Base-by-base conservation (phyloP, 2,113 vertebrate species). In the Charina bottae region DNA sequence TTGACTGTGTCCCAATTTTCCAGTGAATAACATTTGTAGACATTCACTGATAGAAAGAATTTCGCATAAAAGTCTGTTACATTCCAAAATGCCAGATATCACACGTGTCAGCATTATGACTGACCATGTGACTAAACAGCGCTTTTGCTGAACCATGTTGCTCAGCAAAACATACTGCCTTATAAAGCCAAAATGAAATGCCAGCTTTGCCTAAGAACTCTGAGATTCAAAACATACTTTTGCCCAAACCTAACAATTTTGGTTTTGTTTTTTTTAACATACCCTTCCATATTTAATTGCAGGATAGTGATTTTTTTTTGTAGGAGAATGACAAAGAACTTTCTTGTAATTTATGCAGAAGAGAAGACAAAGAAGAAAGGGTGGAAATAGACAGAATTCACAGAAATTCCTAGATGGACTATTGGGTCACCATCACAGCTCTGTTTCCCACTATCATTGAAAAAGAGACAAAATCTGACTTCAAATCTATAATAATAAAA, bases 21-120 rank as follows among this genome's bases (percentile, higher is more conserved):
- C 94, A 93, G 68, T 89, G 94, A 93, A 92, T 21, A 90, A 95
- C 90, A 58, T 94, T 95, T 94, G 72, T 85, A 91, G 92, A 93
- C 37, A 60, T 83, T 60, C 60, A 88, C 87, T 88, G 62, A 93
- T 72, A 92, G 85, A 92, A 93, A 94, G 88, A 60, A 90, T 91
- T 88, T 92, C 95, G 91, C 55, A 93, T 90, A 83, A 89, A 91
- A 93, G 88, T 93, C 46, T 85, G 33, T 91, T 91, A 13, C 15
- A 37, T 89, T 94, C 87, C 89, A 94, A 68, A 93, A 53, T n/a
- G 72, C 83, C 72, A 94, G 88, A 90, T 86, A 85, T 86, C 55
- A 90, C 53, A 92, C 89, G n/a, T 92, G 5, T 91, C 58, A 83
- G 19, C 37, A 4, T 83, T 94, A 5, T 93, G 87, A 91, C 55